Evolutionary conservation across 2,113 vertebrate genomes (phyloP).

Genomic region (Taurulus bubalis): DNA sequence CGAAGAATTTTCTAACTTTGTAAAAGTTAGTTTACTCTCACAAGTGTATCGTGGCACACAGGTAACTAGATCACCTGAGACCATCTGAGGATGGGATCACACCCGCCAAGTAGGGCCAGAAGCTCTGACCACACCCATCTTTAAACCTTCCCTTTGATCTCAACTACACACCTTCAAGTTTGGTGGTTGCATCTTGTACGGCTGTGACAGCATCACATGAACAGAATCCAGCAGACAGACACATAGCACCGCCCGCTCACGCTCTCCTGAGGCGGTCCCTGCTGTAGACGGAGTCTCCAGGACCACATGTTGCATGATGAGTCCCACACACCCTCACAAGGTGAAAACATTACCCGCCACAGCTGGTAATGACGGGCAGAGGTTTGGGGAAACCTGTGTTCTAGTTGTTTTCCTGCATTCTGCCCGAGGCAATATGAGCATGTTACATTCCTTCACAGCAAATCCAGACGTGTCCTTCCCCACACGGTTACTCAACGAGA

Average conservation of each 20-base stretch:
- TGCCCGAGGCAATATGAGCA: neutral
- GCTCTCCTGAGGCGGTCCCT: neutral
- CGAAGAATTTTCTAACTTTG: neutral
- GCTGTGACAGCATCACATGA: no score
- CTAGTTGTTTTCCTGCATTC: neutral
- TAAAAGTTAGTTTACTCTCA: neutral
- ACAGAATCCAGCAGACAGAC: neutral
- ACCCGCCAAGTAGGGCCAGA: no score
- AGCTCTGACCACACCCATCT: no score
- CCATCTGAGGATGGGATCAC: no score
- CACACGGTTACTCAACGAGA: neutral
- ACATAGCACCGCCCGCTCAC: neutral
- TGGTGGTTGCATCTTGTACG: no score
- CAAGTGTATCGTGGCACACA: neutral
- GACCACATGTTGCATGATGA: neutral
- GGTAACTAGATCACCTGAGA: neutral
- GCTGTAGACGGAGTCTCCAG: neutral
- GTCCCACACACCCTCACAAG: neutral
- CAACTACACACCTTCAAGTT: no score
- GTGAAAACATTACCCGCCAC: neutral
- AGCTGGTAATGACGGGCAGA: neutral
- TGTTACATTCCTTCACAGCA: constrained; percentile 34
- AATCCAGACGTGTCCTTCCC: constrained; percentile 39
- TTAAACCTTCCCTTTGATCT: no score
- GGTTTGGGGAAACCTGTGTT: neutral